Evolutionary conservation across 2,113 vertebrate genomes (phyloP).

Genomic region (Tamias sibiricus): DNA sequence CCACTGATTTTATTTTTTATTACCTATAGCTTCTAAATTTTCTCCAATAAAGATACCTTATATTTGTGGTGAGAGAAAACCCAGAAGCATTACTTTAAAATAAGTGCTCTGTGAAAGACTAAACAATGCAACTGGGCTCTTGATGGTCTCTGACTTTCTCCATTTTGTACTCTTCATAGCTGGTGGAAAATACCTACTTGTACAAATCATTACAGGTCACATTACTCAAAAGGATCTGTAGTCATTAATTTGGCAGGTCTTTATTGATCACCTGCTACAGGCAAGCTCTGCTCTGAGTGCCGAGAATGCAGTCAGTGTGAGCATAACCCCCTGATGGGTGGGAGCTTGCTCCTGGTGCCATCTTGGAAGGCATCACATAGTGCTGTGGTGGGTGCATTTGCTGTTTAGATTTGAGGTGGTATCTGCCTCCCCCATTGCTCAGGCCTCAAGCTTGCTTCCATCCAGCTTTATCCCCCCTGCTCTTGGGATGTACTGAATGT

Average conservation of each 20-base stretch:
- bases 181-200: background rate
- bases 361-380: background rate
- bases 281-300: background rate
- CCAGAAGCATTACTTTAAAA: constrained; percentile 6
- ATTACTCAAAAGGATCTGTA: background rate
- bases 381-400: background rate
- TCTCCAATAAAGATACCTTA: background rate
- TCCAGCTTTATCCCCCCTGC: background rate
- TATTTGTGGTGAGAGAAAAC: constrained; percentile 5
- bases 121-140: background rate
- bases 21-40: background rate
- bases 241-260: background rate
- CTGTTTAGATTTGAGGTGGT: background rate
- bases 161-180: background rate
- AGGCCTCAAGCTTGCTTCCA: background rate
- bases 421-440: background rate
- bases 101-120: background rate
- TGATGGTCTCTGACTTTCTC: background rate
- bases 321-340: background rate
- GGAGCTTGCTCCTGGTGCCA: background rate
- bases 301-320: background rate
- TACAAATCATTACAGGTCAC: background rate
- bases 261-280: background rate
- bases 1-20: background rate
- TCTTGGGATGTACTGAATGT: background rate